Evolutionary conservation across 2,888 invertebrate genomes (phyloP).

Genomic region (Acronicta alni): DNA sequence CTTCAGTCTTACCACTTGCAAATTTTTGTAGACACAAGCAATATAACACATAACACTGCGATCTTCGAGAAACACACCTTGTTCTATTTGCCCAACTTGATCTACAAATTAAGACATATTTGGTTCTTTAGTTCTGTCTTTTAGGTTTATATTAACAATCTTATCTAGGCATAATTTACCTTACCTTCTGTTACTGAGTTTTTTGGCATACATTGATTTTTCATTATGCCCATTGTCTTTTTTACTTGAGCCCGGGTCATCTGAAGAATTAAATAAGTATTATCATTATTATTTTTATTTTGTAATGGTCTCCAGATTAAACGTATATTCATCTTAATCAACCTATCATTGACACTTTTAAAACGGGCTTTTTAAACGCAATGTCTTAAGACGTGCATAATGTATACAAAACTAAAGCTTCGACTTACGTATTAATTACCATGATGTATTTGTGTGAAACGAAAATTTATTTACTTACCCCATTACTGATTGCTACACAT

Average conservation of each 20-base stretch:
- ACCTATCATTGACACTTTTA: no score
- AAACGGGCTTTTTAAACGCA: no score
- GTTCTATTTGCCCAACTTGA: conserved; percentile 75
- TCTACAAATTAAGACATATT: conserved; percentile 61
- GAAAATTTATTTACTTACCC: conserved; percentile 34
- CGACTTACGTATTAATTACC: neutral
- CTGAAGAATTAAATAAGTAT: conserved; percentile 54
- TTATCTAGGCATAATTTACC: neutral
- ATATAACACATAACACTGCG: conserved; percentile 79
- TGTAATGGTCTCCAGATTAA: no score
- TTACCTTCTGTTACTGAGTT: conserved; percentile 87
- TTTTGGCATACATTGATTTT: conserved; percentile 90
- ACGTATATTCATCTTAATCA: no score
- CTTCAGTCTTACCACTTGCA: conserved; percentile 70
- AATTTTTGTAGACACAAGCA: conserved; percentile 74
- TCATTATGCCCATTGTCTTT: conserved; percentile 88
- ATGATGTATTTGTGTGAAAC: neutral
- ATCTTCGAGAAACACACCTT: conserved; percentile 76
- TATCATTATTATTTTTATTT: neutral
- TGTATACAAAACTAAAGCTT: neutral
- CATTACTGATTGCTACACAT: conserved; percentile 19
- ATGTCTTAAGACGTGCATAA: no score
- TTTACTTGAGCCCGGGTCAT: conserved; percentile 89
- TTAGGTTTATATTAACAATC: neutral
- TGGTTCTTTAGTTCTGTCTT: neutral